Evolutionary conservation across 2,888 invertebrate species (phyloP), one percentile per base, ranked within the genome.

Genomic region (Sicus ferrugineus): DNA sequence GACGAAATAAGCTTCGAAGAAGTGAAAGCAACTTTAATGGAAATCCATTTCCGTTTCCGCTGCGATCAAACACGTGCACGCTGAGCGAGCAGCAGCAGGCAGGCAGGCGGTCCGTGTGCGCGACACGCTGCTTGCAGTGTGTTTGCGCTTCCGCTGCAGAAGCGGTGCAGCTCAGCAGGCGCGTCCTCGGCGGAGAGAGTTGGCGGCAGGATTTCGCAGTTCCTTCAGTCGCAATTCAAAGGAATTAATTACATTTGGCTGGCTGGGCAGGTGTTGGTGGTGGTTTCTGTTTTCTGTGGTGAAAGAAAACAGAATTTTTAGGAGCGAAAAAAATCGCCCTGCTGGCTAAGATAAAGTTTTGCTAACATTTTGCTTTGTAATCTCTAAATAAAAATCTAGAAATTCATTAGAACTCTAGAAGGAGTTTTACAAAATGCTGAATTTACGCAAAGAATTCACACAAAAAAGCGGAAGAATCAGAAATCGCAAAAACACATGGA

Each of bases 171-270:
- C 31, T 9, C 28, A 9, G 38, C 11, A 34, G 54, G 30, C n/a
- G 31, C 30, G 6, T 48, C 23, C 3, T 63, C 31, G 26, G 38
- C 11, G 5, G 5, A 9, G 11, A 11, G 38, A 34, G 11, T 9
- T 50, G 21, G 3, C 3, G 50, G 4, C 1, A 50, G 1, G 50
- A 9, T 50, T 50, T 23, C 21, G 42, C 42, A 7, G 23, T n/a
- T 3, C 50, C 19, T 67, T 58, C 48, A 67, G n/a, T 67, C 31
- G 58, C 58, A 48, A 50, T 61, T 67, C 65, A 72, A 76, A 77
- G 80, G 80, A 81, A 81, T 81, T 81, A 81, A 81, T 81, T 81
- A 81, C 79, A 80, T 80, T 80, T 79, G 78, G 81, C 80, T 79
- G 80, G 48, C 31, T 59, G 28, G 31, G 26, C 21, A 16, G n/a